A percentile compares a stretch with the other conserved stretches of the same genome.
Conservation (phyloP, 2,113 vertebrate species). For the Sinocyclocheilus maitianheensis region DNA sequence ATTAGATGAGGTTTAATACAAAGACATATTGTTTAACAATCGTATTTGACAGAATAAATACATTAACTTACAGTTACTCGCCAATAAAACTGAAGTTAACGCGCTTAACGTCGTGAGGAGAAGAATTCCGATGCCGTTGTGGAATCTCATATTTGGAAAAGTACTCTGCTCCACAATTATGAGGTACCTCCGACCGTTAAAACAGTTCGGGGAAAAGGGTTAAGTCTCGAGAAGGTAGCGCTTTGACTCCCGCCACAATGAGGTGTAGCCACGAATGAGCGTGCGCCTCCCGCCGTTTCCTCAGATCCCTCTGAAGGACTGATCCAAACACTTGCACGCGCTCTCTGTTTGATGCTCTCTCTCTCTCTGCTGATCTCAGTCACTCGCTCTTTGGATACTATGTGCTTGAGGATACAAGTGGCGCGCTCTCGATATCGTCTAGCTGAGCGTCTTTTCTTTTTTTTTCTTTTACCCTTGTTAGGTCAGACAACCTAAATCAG, state of each 20-base stretch:
- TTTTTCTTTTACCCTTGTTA: too few species aligned
- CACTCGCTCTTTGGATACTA: not conserved
- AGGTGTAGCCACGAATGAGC: conserved; percentile 30
- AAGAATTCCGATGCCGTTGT: conserved; percentile 23
- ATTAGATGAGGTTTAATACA: not conserved
- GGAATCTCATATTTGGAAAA: conserved; percentile 42
- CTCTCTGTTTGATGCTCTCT: not conserved
- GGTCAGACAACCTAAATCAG: too few species aligned
- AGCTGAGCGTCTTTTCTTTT: too few species aligned
- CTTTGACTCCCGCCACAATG: conserved; percentile 3
- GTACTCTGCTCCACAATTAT: conserved; percentile 34
- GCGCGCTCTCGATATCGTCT: not conserved
- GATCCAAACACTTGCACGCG: conserved; percentile 22
- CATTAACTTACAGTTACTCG: conserved; percentile 52
- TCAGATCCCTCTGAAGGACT: conserved; percentile 29
- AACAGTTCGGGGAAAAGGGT: conserved; percentile 1
- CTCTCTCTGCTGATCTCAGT: not conserved
- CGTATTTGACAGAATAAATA: not conserved
- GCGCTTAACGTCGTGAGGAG: conserved; percentile 31
- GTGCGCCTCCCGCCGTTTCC: conserved; percentile 22
- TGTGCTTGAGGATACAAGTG: not conserved
- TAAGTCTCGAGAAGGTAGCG: conserved; percentile 24
- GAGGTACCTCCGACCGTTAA: conserved; percentile 25
- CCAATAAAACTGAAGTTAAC: conserved; percentile 45
- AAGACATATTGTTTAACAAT: not conserved